Conservation (phyloP, 2,113 vertebrate species). For the Melanostigma gelatinosum region DNA sequence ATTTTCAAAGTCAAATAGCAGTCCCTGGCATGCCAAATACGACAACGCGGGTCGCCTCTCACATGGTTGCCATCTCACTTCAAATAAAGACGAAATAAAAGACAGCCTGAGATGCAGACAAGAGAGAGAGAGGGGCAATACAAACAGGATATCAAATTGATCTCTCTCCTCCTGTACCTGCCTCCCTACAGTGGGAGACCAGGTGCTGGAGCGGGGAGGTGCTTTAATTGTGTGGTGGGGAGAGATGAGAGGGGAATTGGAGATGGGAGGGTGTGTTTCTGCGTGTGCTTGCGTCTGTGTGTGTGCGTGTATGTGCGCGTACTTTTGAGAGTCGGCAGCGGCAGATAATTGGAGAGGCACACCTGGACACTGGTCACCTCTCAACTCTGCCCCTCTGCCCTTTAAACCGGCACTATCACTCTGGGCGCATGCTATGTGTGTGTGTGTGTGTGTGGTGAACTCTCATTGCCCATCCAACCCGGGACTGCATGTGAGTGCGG, state of each 20-base stretch:
- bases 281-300: neutral
- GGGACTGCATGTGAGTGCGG: conserved; percentile 32
- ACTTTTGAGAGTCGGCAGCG: conserved; percentile 48
- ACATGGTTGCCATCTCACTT: conserved; percentile 49
- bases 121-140: conserved; percentile 28
- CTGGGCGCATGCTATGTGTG: conserved; percentile 28
- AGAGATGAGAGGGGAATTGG: conserved; percentile 57
- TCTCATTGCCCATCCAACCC: conserved; percentile 26
- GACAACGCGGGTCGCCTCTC: conserved; percentile 15
- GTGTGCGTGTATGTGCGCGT: conserved; percentile 17
- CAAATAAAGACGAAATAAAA: conserved; percentile 45
- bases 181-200: conserved; percentile 58
- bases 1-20: conserved; percentile 73
- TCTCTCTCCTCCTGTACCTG: conserved; percentile 36
- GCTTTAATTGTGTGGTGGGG: conserved; percentile 68
- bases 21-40: conserved; percentile 46
- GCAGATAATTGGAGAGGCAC: conserved; percentile 77
- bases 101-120: neutral
- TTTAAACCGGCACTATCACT: conserved; percentile 70
- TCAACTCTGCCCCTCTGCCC: conserved; percentile 66
- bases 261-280: conserved; percentile 24
- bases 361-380: conserved; percentile 77
- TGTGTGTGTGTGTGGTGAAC: conserved; percentile 32
- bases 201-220: conserved; percentile 62
- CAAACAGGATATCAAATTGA: conserved; percentile 58